Evolutionary conservation across 2,113 vertebrate genomes (phyloP).

Genomic region (Vanacampus margaritifer): DNA sequence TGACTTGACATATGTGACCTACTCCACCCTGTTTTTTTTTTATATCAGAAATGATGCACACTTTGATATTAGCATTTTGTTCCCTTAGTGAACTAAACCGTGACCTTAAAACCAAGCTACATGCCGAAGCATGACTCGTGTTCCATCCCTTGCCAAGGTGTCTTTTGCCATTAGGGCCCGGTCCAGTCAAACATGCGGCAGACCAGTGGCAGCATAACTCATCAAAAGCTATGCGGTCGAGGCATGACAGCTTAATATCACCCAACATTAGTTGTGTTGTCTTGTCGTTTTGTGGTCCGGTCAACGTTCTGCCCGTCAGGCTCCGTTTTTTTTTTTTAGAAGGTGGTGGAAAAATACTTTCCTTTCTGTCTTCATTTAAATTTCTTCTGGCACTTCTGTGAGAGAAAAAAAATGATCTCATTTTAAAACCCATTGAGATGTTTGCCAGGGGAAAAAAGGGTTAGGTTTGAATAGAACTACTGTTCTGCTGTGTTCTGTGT

Average conservation of each 20-base stretch:
- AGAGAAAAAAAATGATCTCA: conserved; percentile 54
- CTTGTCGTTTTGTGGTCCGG: neutral
- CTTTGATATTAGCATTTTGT: no score
- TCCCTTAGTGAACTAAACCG: no score
- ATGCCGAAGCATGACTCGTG: no score
- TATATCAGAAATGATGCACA: no score
- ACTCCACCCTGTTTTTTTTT: no score
- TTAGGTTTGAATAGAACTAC: conserved; percentile 66
- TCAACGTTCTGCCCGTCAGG: neutral
- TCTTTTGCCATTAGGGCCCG: no score
- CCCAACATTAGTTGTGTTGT: neutral
- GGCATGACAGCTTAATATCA: neutral
- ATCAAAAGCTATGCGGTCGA: neutral
- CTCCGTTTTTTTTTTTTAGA: neutral
- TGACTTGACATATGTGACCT: no score
- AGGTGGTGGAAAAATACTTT: conserved; percentile 30
- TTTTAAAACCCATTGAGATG: conserved; percentile 50
- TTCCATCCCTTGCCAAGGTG: no score
- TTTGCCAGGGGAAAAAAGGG: conserved; percentile 59
- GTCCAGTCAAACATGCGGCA: no score
- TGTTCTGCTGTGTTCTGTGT: conserved; percentile 62
- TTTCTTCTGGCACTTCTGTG: conserved; percentile 26
- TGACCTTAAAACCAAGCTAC: no score
- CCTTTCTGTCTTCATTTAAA: conserved; percentile 15
- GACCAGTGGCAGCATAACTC: neutral